Conservation (phyloP, 1,140 invertebrate species). For the Tachypleus tridentatus region DNA sequence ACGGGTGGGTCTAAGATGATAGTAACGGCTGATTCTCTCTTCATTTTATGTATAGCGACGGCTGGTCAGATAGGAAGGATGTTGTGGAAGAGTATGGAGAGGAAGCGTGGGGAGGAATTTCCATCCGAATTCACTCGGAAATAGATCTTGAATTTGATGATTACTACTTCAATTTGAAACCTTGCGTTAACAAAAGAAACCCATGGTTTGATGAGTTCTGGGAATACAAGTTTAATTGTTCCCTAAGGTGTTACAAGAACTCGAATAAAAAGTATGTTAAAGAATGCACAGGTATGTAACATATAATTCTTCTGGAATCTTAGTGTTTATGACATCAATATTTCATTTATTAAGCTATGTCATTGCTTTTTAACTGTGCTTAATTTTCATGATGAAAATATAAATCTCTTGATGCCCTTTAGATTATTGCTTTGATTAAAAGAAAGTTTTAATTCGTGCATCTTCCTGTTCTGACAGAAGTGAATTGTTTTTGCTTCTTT, state of each 20-base stretch:
- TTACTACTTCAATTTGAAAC: conserved; percentile 53
- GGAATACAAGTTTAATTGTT: conserved; percentile 55
- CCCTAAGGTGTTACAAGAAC: conserved; percentile 27
- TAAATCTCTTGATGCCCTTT: too few species aligned
- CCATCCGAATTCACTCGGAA: conserved; percentile 59
- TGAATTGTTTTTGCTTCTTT: too few species aligned
- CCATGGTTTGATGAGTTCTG: conserved; percentile 67
- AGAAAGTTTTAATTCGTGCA: too few species aligned
- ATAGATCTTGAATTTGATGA: conserved; percentile 51
- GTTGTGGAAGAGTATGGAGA: conserved; percentile 53
- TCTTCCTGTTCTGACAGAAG: too few species aligned
- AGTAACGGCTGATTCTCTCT: background rate
- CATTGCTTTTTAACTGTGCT: too few species aligned
- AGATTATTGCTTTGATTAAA: too few species aligned
- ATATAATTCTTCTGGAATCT: too few species aligned
- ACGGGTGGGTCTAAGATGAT: too few species aligned
- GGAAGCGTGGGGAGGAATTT: conserved; percentile 57
- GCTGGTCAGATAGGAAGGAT: conserved; percentile 60
- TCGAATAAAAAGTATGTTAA: conserved; percentile 16
- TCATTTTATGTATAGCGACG: conserved; percentile 44
- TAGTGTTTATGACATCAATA: too few species aligned
- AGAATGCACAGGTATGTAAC: conserved; percentile 18
- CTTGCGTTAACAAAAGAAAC: conserved; percentile 49
- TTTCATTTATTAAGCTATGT: too few species aligned
- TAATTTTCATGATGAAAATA: too few species aligned